phyloP scores from a whole-genome alignment of 2,113 vertebrate genomes.

The Colius striatus region DNA sequence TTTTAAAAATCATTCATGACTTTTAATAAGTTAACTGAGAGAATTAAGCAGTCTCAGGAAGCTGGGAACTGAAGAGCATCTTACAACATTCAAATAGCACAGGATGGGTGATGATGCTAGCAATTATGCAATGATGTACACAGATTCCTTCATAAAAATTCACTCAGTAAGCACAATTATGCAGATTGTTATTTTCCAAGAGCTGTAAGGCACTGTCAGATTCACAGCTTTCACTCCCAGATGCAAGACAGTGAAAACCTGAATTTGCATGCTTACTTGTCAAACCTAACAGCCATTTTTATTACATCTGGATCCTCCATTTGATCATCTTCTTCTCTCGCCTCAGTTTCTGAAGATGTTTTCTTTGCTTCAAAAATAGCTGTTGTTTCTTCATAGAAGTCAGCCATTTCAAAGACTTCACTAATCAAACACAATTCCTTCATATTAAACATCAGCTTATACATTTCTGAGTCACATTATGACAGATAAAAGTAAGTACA shows the following conservation, averaged over 20 bases:
- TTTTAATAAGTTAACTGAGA: neutral
- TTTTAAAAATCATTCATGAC: neutral
- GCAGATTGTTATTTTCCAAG: neutral
- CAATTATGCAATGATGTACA: neutral
- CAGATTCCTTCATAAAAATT: neutral
- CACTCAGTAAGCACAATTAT: neutral
- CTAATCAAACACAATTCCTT: conserved; percentile 69
- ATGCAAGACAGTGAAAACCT: neutral
- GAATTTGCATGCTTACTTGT: conserved; percentile 78
- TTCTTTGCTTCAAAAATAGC: conserved; percentile 72
- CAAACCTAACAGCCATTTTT: conserved; percentile 90
- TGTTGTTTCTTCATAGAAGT: conserved; percentile 79
- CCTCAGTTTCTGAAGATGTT: conserved; percentile 59
- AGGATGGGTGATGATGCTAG: neutral
- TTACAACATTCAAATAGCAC: neutral
- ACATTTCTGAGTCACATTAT: neutral
- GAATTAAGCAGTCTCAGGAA: neutral
- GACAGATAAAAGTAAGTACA: neutral
- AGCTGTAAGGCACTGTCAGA: neutral
- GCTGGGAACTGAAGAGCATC: neutral
- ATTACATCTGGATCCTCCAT: conserved; percentile 80
- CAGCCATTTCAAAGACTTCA: conserved; percentile 85
- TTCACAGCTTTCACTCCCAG: neutral
- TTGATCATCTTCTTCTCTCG: conserved; percentile 48
- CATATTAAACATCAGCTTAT: neutral